These are phyloP conservation scores for Pomacea canaliculata DNA, from an alignment of 2,888 invertebrate genomes.

Conservation along the genomic window DNA sequence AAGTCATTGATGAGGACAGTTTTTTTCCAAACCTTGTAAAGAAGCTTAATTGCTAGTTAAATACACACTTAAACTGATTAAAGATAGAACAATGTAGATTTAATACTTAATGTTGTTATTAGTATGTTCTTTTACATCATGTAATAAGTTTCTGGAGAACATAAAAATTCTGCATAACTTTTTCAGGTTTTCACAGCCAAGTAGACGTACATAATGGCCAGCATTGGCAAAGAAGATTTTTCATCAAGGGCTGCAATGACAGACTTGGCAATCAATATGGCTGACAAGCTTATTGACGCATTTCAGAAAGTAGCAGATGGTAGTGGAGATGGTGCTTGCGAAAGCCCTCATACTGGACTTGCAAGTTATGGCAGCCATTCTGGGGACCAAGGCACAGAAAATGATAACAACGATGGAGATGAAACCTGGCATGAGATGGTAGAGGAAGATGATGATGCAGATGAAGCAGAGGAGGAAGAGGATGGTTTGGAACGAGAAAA, in stretches of 20 bases:
- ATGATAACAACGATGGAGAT: slow-evolving; percentile 12
- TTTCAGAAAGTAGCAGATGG: slow-evolving; percentile 18
- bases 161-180: too few species aligned
- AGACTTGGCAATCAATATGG: slow-evolving; percentile 15
- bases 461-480: slow-evolving; percentile 13
- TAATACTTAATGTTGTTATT: too few species aligned
- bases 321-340: not conserved
- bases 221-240: not conserved
- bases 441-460: slow-evolving; percentile 13
- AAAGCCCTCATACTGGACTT: not conserved
- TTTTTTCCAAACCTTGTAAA: too few species aligned
- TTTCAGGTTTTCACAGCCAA: too few species aligned
- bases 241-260: slow-evolving; percentile 5
- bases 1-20: too few species aligned
- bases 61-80: too few species aligned
- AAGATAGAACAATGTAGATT: too few species aligned
- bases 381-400: not conserved
- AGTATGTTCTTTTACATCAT: too few species aligned
- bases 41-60: too few species aligned
- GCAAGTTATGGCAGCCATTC: not conserved
- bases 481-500: slow-evolving; percentile 29
- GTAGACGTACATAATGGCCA: not conserved
- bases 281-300: slow-evolving; percentile 20
- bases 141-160: too few species aligned
- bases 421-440: slow-evolving; percentile 11